Percentiles rank a stretch among this genome's conserved stretches.
Conservation (phyloP, 2,797 vertebrate genomes). For the Neomorphus geoffroyi region DNA sequence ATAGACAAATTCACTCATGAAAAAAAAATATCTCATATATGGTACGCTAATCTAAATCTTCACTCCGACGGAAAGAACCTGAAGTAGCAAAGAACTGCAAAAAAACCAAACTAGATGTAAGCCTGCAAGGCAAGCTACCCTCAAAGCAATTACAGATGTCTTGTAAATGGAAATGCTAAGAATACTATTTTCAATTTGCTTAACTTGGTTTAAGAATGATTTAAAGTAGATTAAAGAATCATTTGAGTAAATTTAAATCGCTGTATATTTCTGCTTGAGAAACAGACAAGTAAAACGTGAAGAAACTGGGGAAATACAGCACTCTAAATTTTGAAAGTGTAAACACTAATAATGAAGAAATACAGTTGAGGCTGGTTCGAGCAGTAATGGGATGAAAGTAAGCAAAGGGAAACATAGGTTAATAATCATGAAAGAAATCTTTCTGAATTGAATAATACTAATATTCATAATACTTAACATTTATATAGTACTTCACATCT, state of each 20-base stretch:
- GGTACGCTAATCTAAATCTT: background rate
- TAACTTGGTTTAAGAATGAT: background rate
- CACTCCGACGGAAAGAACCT: background rate
- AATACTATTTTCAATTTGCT: background rate
- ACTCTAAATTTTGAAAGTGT: background rate
- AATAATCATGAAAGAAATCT: conserved; percentile 51
- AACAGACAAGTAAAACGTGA: background rate
- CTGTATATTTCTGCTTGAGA: background rate
- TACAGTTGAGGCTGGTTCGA: background rate
- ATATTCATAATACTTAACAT: conserved; percentile 56
- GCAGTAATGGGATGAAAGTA: conserved; percentile 20
- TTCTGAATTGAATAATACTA: conserved; percentile 32
- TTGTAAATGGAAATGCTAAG: conserved; percentile 5
- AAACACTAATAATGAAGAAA: conserved; percentile 2
- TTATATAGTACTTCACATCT: conserved; percentile 55
- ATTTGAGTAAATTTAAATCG: conserved; percentile 19
- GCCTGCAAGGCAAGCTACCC: background rate
- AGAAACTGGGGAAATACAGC: background rate
- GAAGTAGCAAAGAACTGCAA: background rate
- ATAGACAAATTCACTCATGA: background rate
- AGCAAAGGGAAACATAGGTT: conserved; percentile 23
- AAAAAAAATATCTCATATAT: background rate
- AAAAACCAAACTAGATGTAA: background rate
- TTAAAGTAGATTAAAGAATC: conserved; percentile 16
- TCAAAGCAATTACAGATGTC: background rate